Conservation (phyloP, 2,113 vertebrate genomes). For the Astur gentilis region DNA sequence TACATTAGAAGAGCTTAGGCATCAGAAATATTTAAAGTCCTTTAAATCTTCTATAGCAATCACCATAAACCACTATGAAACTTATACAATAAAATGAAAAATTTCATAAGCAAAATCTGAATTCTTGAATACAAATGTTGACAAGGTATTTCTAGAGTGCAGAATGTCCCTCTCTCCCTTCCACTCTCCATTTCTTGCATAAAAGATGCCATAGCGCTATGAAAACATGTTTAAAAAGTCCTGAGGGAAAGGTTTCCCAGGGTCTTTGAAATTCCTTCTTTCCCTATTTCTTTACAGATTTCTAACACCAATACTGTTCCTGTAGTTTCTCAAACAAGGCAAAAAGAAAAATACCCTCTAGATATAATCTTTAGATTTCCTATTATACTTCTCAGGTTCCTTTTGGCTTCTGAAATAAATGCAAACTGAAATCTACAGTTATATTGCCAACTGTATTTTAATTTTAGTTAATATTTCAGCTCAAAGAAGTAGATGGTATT, state of each 20-base stretch:
- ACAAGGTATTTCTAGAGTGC: constrained; percentile 37
- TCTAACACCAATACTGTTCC: constrained; percentile 69
- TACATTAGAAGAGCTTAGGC: neutral
- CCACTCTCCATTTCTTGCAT: constrained; percentile 29
- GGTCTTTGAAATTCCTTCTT: constrained; percentile 76
- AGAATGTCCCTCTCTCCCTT: neutral
- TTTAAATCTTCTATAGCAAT: neutral
- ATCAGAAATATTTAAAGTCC: constrained; percentile 20
- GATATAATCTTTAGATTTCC: constrained; percentile 73
- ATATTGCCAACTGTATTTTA: constrained; percentile 58
- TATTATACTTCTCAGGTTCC: constrained; percentile 65
- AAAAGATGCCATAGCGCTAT: constrained; percentile 56
- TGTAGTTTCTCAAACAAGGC: constrained; percentile 68
- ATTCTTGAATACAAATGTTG: constrained; percentile 12
- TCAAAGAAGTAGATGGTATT: constrained; percentile 5
- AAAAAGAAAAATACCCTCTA: constrained; percentile 77
- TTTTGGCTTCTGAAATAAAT: constrained; percentile 70
- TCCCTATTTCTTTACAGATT: constrained; percentile 71
- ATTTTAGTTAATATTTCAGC: constrained; percentile 58
- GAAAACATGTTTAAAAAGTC: constrained; percentile 67
- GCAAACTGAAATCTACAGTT: constrained; percentile 57
- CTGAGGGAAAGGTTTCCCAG: constrained; percentile 71
- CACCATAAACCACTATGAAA: constrained; percentile 26
- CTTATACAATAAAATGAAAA: constrained; percentile 34
- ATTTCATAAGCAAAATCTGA: constrained; percentile 38